phyloP scores from a whole-genome alignment of 2,888 invertebrate species.

The Epistrophella euchroma region DNA sequence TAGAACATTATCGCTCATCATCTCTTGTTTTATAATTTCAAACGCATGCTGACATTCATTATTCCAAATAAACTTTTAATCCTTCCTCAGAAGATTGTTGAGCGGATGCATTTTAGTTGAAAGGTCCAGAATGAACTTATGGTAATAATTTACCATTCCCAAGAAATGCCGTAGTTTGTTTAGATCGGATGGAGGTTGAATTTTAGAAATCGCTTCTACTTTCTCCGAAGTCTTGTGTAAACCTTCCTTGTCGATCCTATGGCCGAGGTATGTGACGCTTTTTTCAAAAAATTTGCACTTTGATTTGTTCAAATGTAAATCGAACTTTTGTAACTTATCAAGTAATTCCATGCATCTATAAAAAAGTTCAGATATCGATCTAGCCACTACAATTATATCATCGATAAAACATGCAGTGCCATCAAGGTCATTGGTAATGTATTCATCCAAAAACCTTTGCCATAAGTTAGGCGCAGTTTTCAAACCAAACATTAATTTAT shows the following conservation, averaged over 20 bases:
- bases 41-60: neutral
- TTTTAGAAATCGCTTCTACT: constrained; percentile 77
- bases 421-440: constrained; percentile 19
- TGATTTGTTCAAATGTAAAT: constrained; percentile 34
- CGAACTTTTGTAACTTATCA: constrained; percentile 11
- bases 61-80: constrained; percentile 41
- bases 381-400: constrained; percentile 21
- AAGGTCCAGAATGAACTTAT: too few relatives aligned
- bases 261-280: too few relatives aligned
- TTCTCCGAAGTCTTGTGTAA: constrained; percentile 52
- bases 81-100: too few relatives aligned
- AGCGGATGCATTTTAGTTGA: too few relatives aligned
- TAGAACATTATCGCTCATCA: neutral
- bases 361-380: too few relatives aligned
- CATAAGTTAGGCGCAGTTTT: too few relatives aligned
- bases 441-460: neutral
- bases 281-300: too few relatives aligned
- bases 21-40: neutral
- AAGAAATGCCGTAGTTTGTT: constrained; percentile 31
- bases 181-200: constrained; percentile 76
- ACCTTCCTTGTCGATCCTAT: too few relatives aligned
- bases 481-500: too few relatives aligned
- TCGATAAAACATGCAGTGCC: constrained; percentile 36
- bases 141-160: constrained; percentile 48
- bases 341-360: neutral